A percentile compares a stretch with the other conserved stretches of the same genome.
phyloP scores from a whole-genome alignment of 2,113 vertebrate genomes.

The Forbesichthys papilliferus region DNA sequence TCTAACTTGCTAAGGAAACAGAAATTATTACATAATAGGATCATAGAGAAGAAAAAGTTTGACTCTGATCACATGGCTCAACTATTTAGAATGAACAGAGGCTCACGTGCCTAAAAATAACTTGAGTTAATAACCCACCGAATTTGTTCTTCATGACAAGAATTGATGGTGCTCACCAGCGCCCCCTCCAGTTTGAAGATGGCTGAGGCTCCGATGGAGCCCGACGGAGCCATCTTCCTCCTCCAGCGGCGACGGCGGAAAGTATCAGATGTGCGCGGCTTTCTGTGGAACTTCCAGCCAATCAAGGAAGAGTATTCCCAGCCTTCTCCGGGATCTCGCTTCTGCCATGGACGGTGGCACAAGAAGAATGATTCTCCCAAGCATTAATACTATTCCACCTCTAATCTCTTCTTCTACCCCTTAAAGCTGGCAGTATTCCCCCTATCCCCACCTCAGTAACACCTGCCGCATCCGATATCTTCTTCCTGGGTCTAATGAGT shows the following conservation, averaged over 20 bases:
- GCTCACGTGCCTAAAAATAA: neutral
- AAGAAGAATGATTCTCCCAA: neutral
- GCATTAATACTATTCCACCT: neutral
- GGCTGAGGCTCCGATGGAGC: conserved; percentile 85
- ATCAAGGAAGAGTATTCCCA: conserved; percentile 97
- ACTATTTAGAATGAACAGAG: neutral
- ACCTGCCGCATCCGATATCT: conserved; percentile 69
- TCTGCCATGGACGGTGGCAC: conserved; percentile 45
- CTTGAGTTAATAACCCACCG: neutral
- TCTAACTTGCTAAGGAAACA: too few relatives aligned
- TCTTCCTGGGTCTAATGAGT: conserved; percentile 84
- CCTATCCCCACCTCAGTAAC: conserved; percentile 71
- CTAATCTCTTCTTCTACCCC: neutral
- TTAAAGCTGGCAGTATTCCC: neutral
- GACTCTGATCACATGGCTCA: conserved; percentile 35
- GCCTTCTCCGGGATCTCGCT: conserved; percentile 81
- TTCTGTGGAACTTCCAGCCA: conserved; percentile 97
- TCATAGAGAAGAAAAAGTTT: conserved; percentile 40
- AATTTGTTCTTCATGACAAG: neutral
- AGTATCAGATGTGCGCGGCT: conserved; percentile 87
- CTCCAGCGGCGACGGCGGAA: conserved; percentile 94
- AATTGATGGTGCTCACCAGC: conserved; percentile 79
- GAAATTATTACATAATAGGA: neutral
- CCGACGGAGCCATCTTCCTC: conserved; percentile 91
- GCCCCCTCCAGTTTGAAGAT: conserved; percentile 96